These are phyloP conservation scores for Megalonaias nervosa DNA, from an alignment of 1,140 invertebrate species.

Conservation along the genomic window DNA sequence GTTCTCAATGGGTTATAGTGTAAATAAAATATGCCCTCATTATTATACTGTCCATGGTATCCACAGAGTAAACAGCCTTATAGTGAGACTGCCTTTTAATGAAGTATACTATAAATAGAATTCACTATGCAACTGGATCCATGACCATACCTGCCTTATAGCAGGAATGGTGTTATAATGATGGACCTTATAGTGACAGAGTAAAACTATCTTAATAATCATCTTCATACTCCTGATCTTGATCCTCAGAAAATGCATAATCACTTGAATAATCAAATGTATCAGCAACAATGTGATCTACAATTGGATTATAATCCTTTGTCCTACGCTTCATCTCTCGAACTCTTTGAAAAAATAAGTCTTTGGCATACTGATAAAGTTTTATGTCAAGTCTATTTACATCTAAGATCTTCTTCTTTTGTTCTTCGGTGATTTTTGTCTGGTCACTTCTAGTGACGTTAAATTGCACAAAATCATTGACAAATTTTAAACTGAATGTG, in stretches of 20 bases:
- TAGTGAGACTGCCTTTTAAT: too few relatives aligned
- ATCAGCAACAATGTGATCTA: constrained; percentile 6
- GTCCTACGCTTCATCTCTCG: constrained; percentile 28
- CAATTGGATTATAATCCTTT: not conserved
- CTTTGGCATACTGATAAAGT: constrained; percentile 94
- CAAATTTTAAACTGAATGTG: constrained; percentile 89
- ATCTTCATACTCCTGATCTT: constrained; percentile 28
- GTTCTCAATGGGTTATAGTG: too few relatives aligned
- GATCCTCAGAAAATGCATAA: constrained; percentile 21
- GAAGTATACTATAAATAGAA: too few relatives aligned
- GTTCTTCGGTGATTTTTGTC: constrained; percentile 80
- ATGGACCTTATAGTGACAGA: too few relatives aligned
- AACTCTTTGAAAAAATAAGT: constrained; percentile 86
- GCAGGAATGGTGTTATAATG: too few relatives aligned
- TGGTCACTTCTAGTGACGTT: constrained; percentile 67
- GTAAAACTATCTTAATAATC: not conserved
- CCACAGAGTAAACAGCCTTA: too few relatives aligned
- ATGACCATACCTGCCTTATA: too few relatives aligned
- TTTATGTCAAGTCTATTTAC: constrained; percentile 93
- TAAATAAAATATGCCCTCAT: too few relatives aligned
- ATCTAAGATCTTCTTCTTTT: constrained; percentile 82
- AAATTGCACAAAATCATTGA: constrained; percentile 54
- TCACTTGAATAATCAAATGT: constrained; percentile 25
- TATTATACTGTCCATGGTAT: too few relatives aligned
- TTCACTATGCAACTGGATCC: too few relatives aligned